Percentiles rank a stretch among this genome's conserved stretches.
Conservation (phyloP, 2,888 invertebrate species). For the Anagyrus pseudococci region DNA sequence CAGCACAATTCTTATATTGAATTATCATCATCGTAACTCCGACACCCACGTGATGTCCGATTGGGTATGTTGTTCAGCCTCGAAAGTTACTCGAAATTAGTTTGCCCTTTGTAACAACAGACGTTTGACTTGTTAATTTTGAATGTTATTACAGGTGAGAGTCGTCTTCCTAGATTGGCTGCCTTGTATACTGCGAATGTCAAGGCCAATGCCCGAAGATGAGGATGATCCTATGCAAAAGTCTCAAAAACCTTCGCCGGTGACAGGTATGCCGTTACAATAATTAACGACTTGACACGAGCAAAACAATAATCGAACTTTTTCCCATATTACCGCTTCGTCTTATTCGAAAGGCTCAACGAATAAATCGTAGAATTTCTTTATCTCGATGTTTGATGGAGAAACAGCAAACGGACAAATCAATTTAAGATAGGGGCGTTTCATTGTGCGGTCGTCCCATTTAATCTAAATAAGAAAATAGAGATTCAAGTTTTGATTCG, state of each 20-base stretch:
- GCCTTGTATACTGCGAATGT: slow-evolving; percentile 96
- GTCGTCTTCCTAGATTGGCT: slow-evolving; percentile 96
- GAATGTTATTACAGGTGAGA: slow-evolving; percentile 71
- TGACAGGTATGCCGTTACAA: slow-evolving; percentile 50
- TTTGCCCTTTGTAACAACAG: too few species aligned
- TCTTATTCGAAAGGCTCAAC: too few species aligned
- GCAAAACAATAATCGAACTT: too few species aligned
- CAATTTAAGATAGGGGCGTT: slow-evolving; percentile 13
- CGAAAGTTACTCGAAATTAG: neutral
- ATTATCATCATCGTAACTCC: slow-evolving; percentile 96
- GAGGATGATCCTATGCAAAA: slow-evolving; percentile 57
- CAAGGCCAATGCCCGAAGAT: slow-evolving; percentile 69
- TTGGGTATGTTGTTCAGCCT: slow-evolving; percentile 73
- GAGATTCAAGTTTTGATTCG: slow-evolving; percentile 9
- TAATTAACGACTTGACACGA: neutral
- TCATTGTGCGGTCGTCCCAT: neutral
- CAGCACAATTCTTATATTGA: slow-evolving; percentile 95
- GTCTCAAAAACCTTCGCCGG: slow-evolving; percentile 60
- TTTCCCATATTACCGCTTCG: too few species aligned
- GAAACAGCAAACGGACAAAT: neutral
- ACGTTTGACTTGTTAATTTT: neutral
- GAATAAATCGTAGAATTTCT: too few species aligned
- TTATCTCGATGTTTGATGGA: neutral
- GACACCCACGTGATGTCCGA: slow-evolving; percentile 97
- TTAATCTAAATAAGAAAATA: slow-evolving; percentile 9